These are phyloP conservation scores for Siphonodentalium dalli DNA, from an alignment of 2,888 invertebrate species.

Conservation along the genomic window DNA sequence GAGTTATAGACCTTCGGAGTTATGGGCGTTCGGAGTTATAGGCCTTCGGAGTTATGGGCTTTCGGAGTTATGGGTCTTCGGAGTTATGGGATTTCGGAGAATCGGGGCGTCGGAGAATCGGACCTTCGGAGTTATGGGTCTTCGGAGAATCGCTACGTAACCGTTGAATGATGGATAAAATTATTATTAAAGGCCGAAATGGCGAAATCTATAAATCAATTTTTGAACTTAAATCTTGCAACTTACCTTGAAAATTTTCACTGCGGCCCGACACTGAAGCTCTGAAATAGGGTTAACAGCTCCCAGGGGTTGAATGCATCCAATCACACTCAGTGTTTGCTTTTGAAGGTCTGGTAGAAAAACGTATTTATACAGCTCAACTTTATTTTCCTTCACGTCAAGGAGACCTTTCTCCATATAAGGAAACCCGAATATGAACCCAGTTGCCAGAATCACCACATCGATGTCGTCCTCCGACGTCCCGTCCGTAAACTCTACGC, in stretches of 20 bases:
- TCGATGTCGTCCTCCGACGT: constrained; percentile 57
- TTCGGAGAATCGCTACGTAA: too few relatives aligned
- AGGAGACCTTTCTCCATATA: constrained; percentile 59
- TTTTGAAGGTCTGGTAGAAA: constrained; percentile 60
- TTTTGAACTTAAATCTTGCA: background rate
- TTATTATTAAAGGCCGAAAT: too few relatives aligned
- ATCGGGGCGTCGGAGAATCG: too few relatives aligned
- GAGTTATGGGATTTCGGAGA: too few relatives aligned
- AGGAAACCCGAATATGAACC: constrained; percentile 65
- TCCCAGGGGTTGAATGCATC: constrained; percentile 66
- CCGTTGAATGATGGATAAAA: too few relatives aligned
- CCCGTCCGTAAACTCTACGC: constrained; percentile 56
- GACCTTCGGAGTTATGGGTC: too few relatives aligned
- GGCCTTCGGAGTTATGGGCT: too few relatives aligned
- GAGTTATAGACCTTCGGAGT: too few relatives aligned
- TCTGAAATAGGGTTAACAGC: constrained; percentile 68
- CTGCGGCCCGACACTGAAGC: constrained; percentile 66
- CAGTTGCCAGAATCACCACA: constrained; percentile 61
- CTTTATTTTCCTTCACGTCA: constrained; percentile 47
- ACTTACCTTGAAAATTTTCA: constrained; percentile 57
- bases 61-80: too few relatives aligned
- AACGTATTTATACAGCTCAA: constrained; percentile 64
- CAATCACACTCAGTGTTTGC: constrained; percentile 65
- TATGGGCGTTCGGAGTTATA: too few relatives aligned
- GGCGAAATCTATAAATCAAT: too few relatives aligned